phyloP scores from a whole-genome alignment of 2,888 invertebrate genomes.

The Nudaria mundana region DNA sequence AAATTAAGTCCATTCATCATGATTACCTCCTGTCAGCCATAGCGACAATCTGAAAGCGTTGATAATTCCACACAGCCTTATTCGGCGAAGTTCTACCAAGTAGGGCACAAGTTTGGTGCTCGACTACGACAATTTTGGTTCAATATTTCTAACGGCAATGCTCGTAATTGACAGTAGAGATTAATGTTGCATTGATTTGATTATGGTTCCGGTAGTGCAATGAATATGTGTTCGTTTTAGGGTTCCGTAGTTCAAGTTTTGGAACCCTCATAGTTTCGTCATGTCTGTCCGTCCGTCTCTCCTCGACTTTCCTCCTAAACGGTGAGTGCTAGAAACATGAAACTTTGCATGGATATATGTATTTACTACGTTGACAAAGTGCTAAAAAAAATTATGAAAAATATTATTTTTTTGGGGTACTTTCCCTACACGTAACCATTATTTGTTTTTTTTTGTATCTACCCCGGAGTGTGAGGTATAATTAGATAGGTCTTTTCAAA shows the following conservation, averaged over 20 bases:
- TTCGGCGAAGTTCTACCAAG: conserved; percentile 1
- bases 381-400: too few relatives aligned
- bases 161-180: conserved; percentile 5
- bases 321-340: too few relatives aligned
- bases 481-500: too few relatives aligned
- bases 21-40: conserved; percentile 23
- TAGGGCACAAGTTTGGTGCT: conserved; percentile 6
- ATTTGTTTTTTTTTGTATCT: too few relatives aligned
- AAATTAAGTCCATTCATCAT: conserved; percentile 32
- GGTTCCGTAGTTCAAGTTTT: neutral
- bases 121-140: conserved; percentile 6
- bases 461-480: too few relatives aligned
- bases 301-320: too few relatives aligned
- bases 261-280: too few relatives aligned
- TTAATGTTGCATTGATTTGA: neutral
- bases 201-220: neutral
- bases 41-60: conserved; percentile 31
- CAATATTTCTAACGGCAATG: neutral
- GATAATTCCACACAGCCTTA: conserved; percentile 19
- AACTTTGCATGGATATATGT: too few relatives aligned
- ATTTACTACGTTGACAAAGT: too few relatives aligned
- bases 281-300: too few relatives aligned
- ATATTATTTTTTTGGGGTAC: too few relatives aligned
- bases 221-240: neutral
- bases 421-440: too few relatives aligned